Conservation (phyloP, 2,888 invertebrate genomes). For the Lithophane semibrunnea region DNA sequence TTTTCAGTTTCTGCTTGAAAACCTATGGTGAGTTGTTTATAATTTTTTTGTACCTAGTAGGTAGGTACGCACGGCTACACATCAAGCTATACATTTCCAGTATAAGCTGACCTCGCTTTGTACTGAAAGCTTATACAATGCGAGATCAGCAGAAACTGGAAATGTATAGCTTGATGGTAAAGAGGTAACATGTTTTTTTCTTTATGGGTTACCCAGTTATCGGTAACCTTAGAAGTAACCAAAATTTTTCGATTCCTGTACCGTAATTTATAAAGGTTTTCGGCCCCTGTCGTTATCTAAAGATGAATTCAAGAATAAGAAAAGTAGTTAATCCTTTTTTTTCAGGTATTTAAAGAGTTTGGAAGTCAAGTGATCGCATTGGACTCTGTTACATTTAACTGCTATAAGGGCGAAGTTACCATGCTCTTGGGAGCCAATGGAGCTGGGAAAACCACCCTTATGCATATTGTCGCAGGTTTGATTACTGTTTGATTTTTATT, state of each 20-base stretch:
- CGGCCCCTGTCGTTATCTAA: neutral
- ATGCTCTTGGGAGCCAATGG: constrained; percentile 95
- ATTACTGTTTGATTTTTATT: constrained; percentile 4
- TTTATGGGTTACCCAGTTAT: too few species aligned
- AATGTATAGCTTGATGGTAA: too few species aligned
- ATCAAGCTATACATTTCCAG: too few species aligned
- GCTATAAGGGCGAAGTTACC: constrained; percentile 73
- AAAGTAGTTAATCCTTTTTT: constrained; percentile 51
- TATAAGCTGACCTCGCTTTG: too few species aligned
- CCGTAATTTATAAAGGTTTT: too few species aligned
- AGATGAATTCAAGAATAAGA: constrained; percentile 58
- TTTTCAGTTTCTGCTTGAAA: constrained; percentile 3
- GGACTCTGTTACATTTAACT: constrained; percentile 39
- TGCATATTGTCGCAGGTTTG: constrained; percentile 87
- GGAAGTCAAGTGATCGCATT: constrained; percentile 23
- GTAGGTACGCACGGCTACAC: neutral
- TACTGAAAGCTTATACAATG: too few species aligned
- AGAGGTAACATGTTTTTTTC: too few species aligned
- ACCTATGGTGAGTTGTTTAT: constrained; percentile 1
- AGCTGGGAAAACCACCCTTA: constrained; percentile 93
- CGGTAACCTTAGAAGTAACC: too few species aligned
- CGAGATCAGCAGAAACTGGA: too few species aligned
- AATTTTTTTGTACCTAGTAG: too few species aligned
- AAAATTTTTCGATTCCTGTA: too few species aligned
- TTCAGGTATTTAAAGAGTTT: constrained; percentile 26